phyloP scores from a whole-genome alignment of 2,888 invertebrate species.

The Philaethria dido region DNA sequence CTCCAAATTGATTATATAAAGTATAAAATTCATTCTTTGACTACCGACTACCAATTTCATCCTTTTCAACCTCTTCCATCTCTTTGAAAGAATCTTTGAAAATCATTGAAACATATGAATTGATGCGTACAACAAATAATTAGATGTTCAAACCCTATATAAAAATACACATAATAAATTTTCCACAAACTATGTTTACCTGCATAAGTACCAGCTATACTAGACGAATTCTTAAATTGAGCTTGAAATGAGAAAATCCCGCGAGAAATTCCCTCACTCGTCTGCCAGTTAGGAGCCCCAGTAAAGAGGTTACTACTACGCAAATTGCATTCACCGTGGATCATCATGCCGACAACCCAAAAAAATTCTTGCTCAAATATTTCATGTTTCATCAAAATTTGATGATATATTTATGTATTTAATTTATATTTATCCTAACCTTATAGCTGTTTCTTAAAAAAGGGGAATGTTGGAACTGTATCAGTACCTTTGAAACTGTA shows the following conservation, averaged over 20 bases:
- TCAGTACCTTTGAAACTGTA: no score
- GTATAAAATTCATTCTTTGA: no score
- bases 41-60: no score
- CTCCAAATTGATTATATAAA: no score
- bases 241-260: conserved; percentile 74
- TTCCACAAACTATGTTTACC: conserved; percentile 32
- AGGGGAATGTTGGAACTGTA: neutral
- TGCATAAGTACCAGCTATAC: conserved; percentile 34
- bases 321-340: conserved; percentile 68
- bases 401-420: conserved; percentile 30
- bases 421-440: neutral
- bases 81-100: no score
- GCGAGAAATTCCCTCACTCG: conserved; percentile 57
- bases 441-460: neutral
- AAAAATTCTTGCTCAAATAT: conserved; percentile 48
- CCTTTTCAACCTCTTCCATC: no score
- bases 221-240: conserved; percentile 67
- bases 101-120: no score
- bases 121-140: no score
- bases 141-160: no score
- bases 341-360: conserved; percentile 56
- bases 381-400: conserved; percentile 11
- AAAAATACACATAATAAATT: conserved; percentile 19
- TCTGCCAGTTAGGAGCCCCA: conserved; percentile 50
- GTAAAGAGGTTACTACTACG: conserved; percentile 73